Base-by-base conservation (phyloP, 2,797 vertebrate genomes). In the Chelon auratus region DNA sequence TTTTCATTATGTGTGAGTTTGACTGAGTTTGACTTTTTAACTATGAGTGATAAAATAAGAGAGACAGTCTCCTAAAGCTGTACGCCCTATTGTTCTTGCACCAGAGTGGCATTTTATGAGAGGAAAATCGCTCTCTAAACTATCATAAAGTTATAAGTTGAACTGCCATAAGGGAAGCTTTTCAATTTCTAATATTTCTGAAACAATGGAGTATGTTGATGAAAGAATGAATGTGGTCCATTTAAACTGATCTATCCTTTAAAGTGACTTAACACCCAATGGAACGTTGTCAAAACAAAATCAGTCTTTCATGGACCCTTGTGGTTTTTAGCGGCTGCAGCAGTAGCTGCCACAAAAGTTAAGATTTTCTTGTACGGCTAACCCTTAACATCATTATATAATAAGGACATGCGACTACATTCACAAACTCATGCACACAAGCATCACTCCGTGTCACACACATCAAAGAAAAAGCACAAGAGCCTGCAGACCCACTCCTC, bases 381-480 rank as follows among this genome's bases (percentile, higher is more conserved):
- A 62, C 56, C 30, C 30, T 66, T 71, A 62, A 77, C 57, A 75
- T 13, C 65, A 40, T 22, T 18, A 45, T 65, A 73, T 77, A 67
- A 84, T 75, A 72, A 72, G 62, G 40, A 82, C 51, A 66, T 47
- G n/a, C 40, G 52, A 59, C 72, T 50, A 33, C 0, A 7, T 33
- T 33, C 51, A 63, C 17, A 54, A 62, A 72, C 61, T 62, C 30
- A 67, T 17, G 17, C 57, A 70, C 52, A 56, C 68, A 51, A 36
- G 48, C 48, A 47, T 10, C 54, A 62, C 65, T 55, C 66, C 64
- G 76, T 78, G 83, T 68, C 52, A 75, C 69, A 78, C 73, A 82
- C 86, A 85, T 84, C 83, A 91, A 91, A 89, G 82, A 67, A 50
- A 56, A 74, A 62, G 60, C 47, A 67, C 68, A 64, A 83, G 47